Evolutionary conservation across 2,888 invertebrate species (phyloP), one percentile per base, ranked within the genome.

Genomic region (Ferdinandea cuprea): DNA sequence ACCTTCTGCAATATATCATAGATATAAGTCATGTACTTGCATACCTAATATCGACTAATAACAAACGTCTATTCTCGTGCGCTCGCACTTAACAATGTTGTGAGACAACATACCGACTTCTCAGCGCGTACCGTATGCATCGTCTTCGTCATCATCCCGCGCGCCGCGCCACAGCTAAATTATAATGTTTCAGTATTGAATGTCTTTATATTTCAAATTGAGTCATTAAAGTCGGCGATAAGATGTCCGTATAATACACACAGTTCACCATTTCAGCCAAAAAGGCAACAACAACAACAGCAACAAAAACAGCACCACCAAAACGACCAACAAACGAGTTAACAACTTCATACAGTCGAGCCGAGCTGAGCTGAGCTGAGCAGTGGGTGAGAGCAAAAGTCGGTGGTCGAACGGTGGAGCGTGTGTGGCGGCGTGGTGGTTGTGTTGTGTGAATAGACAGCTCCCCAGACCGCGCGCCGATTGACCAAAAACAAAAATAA

Each of bases 161-260:
- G 42, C 61, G 15, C 65, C 58, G 30, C n/a, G n/a, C 13, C 2
- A 7, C 44, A 30, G 19, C 61, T 63, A 69, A 80, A 76, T 80
- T 74, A 80, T 80, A 80, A 80, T 80, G 69, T 80, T 76, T 76
- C 80, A 48, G 52, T 59, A 76, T 80, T 80, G 76, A 80, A 80
- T 80, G 80, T 80, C 76, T 80, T 85, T 80, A 68, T 76, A 54
- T 79, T 74, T 76, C 66, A 81, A 81, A 81, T 81, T 81, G 81
- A 81, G 81, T 77, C 81, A 81, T 81, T 81, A 71, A 81, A 81
- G 71, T 81, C 81, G 65, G 71, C 77, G 77, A 81, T 77, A 81
- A 72, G 77, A 81, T 66, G 77, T 48, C 63, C 61, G 65, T 65
- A 78, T 69, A 76, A 80, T 73, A 73, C 52, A 54, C 17, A 50